phyloP scores from a whole-genome alignment of 2,113 vertebrate genomes.

The Mus pahari region DNA sequence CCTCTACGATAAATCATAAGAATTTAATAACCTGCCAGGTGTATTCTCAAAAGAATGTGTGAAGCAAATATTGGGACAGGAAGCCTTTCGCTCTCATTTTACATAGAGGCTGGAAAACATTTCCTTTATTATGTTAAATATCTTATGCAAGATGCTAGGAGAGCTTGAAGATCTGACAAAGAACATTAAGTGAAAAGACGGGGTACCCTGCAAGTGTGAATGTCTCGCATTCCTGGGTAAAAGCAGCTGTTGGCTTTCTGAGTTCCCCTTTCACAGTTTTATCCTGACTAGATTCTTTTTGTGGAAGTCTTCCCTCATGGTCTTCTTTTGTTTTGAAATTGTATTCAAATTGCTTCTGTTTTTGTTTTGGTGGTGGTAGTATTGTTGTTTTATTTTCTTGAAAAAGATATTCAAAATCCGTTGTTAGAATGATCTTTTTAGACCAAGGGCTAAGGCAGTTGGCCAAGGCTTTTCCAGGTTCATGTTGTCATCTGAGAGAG shows the following conservation, averaged over 20 bases:
- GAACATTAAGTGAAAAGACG: constrained; percentile 43
- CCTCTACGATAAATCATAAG: constrained; percentile 41
- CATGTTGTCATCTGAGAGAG: neutral
- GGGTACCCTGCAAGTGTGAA: neutral
- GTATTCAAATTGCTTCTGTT: constrained; percentile 41
- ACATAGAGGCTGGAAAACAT: neutral
- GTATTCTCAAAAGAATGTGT: constrained; percentile 10
- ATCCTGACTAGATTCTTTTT: constrained; percentile 37
- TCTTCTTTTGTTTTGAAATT: constrained; percentile 41
- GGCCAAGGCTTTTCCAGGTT: constrained; percentile 10
- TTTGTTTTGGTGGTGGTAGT: neutral
- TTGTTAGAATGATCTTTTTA: neutral
- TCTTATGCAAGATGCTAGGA: neutral
- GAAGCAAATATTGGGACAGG: neutral
- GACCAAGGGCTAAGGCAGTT: neutral
- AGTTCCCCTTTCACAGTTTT: neutral
- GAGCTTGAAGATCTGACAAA: constrained; percentile 23
- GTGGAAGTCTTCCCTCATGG: neutral
- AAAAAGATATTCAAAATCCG: constrained; percentile 32
- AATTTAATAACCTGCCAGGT: constrained; percentile 49
- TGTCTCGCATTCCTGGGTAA: neutral
- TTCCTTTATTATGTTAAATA: constrained; percentile 33
- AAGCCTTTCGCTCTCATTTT: neutral
- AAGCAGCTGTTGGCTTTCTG: constrained; percentile 41
- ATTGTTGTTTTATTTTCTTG: neutral